Conservation (phyloP, 2,113 vertebrate species). For the Phodopus roborovskii region DNA sequence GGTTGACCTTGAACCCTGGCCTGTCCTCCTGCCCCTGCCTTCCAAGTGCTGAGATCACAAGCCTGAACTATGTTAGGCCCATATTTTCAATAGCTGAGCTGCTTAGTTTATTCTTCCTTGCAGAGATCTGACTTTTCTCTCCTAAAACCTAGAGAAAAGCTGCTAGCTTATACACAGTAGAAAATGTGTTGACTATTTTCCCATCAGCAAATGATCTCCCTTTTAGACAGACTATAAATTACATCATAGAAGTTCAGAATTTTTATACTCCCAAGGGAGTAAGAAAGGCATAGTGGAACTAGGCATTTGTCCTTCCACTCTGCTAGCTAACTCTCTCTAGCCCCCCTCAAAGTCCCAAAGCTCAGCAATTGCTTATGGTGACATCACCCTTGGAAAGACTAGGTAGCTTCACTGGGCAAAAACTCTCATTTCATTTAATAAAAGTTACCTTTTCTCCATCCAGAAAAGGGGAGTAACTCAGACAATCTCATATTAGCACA, state of each 20-base stretch:
- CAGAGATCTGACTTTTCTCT: neutral
- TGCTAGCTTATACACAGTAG: neutral
- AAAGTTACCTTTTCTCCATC: neutral
- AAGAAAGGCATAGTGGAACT: neutral
- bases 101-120: constrained; percentile 25
- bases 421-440: neutral
- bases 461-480: neutral
- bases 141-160: neutral
- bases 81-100: neutral
- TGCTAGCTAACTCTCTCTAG: neutral
- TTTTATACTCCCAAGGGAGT: neutral
- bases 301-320: neutral
- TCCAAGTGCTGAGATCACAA: neutral
- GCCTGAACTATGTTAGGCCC: neutral
- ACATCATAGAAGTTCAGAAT: neutral
- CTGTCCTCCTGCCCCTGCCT: neutral
- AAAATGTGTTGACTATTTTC: neutral
- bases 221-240: neutral
- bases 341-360: neutral
- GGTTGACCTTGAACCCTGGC: neutral
- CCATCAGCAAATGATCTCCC: neutral
- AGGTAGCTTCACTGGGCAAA: neutral
- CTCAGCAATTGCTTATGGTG: neutral
- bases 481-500: neutral
- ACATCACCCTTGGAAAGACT: constrained; percentile 15